Evolutionary conservation across 2,888 invertebrate genomes (phyloP).

Genomic region (Stramonita haemastoma): DNA sequence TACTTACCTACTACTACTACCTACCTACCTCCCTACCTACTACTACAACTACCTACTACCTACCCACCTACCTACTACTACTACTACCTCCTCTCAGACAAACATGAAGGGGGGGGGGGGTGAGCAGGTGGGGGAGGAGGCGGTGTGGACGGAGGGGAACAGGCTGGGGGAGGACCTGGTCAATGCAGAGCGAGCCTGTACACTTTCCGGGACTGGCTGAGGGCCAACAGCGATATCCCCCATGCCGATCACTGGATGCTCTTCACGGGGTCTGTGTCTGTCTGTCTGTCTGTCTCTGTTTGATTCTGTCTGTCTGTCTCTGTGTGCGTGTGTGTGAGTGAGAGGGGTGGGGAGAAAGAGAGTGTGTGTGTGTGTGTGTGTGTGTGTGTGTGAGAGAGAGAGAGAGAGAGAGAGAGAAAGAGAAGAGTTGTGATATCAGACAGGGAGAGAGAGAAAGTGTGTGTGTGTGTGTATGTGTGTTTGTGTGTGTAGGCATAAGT

Average conservation of each 20-base stretch:
- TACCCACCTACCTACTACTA: too few species aligned
- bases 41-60: too few species aligned
- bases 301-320: neutral
- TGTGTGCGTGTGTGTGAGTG: conserved; percentile 1
- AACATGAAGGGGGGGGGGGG: neutral
- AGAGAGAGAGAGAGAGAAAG: too few species aligned
- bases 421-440: neutral
- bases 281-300: neutral
- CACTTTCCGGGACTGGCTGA: conserved; percentile 46
- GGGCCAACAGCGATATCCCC: conserved; percentile 38
- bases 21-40: too few species aligned
- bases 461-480: neutral
- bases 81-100: too few species aligned
- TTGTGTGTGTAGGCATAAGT: neutral
- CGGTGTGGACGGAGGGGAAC: conserved; percentile 45
- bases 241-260: conserved; percentile 47
- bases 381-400: neutral
- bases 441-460: neutral
- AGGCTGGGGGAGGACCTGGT: conserved; percentile 7
- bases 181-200: conserved; percentile 43
- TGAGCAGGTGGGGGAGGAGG: conserved; percentile 36
- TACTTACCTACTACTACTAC: too few species aligned
- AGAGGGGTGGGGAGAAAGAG: neutral
- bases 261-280: conserved; percentile 42
- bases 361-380: neutral